Percentiles rank a stretch among this genome's conserved stretches.
Evolutionary conservation across 1,140 invertebrate genomes (phyloP).

Genomic region (Sipha flava): DNA sequence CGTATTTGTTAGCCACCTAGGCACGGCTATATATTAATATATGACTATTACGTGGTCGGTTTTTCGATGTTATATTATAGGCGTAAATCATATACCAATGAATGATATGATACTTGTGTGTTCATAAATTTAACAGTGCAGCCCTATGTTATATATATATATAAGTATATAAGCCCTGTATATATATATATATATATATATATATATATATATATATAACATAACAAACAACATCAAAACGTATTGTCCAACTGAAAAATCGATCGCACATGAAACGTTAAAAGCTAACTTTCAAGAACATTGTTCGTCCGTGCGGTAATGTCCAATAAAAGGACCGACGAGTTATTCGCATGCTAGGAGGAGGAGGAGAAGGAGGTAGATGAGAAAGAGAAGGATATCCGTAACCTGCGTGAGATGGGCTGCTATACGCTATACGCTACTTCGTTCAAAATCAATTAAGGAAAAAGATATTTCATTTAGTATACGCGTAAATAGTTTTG

Average conservation of each 20-base stretch:
- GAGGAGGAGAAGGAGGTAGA: no score
- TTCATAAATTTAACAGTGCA: constrained; percentile 8
- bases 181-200: no score
- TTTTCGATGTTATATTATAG: neutral
- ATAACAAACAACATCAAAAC: neutral
- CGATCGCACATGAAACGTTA: neutral
- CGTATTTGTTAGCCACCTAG: neutral
- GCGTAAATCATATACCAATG: neutral
- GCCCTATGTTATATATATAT: no score
- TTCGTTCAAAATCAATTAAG: neutral
- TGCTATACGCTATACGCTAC: neutral
- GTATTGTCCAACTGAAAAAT: neutral
- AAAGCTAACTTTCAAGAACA: neutral
- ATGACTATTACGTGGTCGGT: no score
- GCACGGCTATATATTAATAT: no score
- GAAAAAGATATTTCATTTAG: neutral
- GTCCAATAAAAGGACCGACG: neutral
- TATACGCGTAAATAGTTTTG: neutral
- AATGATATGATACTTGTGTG: neutral
- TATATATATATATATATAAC: no score
- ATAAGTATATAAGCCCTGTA: no score
- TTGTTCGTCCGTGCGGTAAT: neutral
- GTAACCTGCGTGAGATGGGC: no score
- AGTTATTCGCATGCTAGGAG: neutral
- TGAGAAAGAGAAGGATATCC: no score